phyloP scores from a whole-genome alignment of 2,113 vertebrate genomes.

The Theristicus caerulescens region DNA sequence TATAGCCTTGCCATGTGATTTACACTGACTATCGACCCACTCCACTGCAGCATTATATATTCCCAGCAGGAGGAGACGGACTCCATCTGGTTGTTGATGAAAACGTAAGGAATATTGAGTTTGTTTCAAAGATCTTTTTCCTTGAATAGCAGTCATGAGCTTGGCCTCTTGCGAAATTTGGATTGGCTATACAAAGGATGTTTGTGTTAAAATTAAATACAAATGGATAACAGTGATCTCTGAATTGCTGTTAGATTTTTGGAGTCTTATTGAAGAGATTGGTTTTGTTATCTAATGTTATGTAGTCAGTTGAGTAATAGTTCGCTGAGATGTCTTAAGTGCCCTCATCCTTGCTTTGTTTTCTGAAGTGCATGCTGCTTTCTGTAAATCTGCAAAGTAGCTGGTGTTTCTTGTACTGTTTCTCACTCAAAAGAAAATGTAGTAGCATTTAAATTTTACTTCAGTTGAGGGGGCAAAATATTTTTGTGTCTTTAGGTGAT shows the following conservation, averaged over 20 bases:
- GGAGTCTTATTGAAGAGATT: not conserved
- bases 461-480: not conserved
- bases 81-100: constrained; percentile 98
- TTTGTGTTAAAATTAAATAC: not conserved
- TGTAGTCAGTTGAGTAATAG: not conserved
- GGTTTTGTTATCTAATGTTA: not conserved
- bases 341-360: not conserved
- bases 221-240: not conserved
- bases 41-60: constrained; percentile 96
- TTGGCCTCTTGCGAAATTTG: not conserved
- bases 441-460: not conserved
- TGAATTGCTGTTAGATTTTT: not conserved
- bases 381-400: not conserved
- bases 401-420: not conserved
- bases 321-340: not conserved
- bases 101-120: constrained; percentile 82
- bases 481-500: not conserved
- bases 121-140: not conserved
- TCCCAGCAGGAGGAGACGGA: constrained; percentile 97
- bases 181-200: not conserved
- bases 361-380: not conserved
- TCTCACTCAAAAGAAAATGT: rapidly evolving
- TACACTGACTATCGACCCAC: constrained; percentile 98
- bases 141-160: not conserved
- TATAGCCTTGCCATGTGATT: constrained; percentile 94